Evolutionary conservation across 2,797 vertebrate genomes (phyloP).

Genomic region (Sebastolobus alascanus): DNA sequence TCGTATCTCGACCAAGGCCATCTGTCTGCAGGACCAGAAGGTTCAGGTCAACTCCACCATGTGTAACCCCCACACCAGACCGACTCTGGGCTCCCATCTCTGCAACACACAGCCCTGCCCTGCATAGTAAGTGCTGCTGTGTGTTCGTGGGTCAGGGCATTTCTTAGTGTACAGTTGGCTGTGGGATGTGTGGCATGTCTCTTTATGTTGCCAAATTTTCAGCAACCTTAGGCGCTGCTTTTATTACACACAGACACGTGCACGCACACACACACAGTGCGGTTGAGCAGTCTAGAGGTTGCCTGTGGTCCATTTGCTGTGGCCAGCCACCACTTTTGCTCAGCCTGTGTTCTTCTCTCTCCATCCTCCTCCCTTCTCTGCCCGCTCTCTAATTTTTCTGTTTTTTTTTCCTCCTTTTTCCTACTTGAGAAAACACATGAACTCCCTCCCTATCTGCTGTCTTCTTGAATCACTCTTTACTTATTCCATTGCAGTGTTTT

Average conservation of each 20-base stretch:
- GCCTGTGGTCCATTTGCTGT: conserved; percentile 69
- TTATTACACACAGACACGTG: conserved; percentile 46
- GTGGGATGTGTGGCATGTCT: conserved; percentile 52
- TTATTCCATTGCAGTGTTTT: conserved; percentile 7
- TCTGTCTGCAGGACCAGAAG: conserved; percentile 93
- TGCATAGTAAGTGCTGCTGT: conserved; percentile 88
- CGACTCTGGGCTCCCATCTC: conserved; percentile 87
- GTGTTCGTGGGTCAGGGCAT: conserved; percentile 23
- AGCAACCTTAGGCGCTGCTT: conserved; percentile 49
- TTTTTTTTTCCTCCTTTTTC: conserved; percentile 20
- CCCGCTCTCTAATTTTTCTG: conserved; percentile 38
- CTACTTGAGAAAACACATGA: conserved; percentile 31
- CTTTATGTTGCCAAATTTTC: conserved; percentile 70
- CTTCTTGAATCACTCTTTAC: neutral
- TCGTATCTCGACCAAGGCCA: conserved; percentile 90
- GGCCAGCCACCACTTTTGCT: conserved; percentile 64
- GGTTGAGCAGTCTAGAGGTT: conserved; percentile 57
- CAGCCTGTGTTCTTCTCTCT: conserved; percentile 41
- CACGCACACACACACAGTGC: conserved; percentile 25
- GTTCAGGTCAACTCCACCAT: conserved; percentile 91
- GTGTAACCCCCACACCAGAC: conserved; percentile 87
- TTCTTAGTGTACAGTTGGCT: conserved; percentile 31
- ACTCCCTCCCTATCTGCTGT: neutral
- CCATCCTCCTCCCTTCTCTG: conserved; percentile 33
- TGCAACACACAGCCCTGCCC: conserved; percentile 95